These are phyloP conservation scores for Parapristionchus giblindavisi DNA, from an alignment of 2,888 invertebrate genomes.

Conservation along the genomic window DNA sequence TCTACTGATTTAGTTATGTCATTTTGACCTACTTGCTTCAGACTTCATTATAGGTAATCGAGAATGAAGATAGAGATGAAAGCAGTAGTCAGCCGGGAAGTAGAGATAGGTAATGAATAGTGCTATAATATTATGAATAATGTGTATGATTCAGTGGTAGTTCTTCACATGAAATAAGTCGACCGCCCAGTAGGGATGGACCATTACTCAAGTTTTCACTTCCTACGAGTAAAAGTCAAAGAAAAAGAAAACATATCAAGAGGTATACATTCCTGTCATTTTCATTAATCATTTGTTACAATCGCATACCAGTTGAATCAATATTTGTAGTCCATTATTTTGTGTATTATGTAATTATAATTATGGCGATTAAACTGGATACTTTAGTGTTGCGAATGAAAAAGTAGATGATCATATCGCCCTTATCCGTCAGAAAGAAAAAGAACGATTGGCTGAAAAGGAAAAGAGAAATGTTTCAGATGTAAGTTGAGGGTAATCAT, in stretches of 20 bases:
- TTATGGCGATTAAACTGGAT: too few relatives aligned
- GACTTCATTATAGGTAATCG: background rate
- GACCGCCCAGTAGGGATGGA: slow-evolving; percentile 5
- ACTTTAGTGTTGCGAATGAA: background rate
- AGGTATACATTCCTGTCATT: background rate
- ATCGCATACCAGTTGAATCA: background rate
- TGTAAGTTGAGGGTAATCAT: background rate
- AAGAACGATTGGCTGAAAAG: slow-evolving; percentile 6
- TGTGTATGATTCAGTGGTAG: background rate
- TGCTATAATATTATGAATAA: background rate
- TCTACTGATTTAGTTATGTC: too few relatives aligned
- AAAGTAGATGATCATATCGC: slow-evolving; percentile 11
- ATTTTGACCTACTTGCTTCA: too few relatives aligned
- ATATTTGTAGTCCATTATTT: too few relatives aligned
- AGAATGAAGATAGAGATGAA: too few relatives aligned
- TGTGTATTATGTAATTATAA: too few relatives aligned
- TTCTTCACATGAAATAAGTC: slow-evolving; percentile 2
- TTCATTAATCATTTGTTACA: background rate
- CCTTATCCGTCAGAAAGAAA: background rate
- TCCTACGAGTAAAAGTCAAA: slow-evolving; percentile 4
- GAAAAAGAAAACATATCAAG: slow-evolving; percentile 27
- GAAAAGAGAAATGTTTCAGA: slow-evolving; percentile 27
- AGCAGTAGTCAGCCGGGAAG: slow-evolving; percentile 8
- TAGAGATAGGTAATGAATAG: background rate
- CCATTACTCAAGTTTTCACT: slow-evolving; percentile 17